These are phyloP conservation scores for Lutraria rhynchaena DNA, from an alignment of 1,140 invertebrate genomes.

Conservation along the genomic window DNA sequence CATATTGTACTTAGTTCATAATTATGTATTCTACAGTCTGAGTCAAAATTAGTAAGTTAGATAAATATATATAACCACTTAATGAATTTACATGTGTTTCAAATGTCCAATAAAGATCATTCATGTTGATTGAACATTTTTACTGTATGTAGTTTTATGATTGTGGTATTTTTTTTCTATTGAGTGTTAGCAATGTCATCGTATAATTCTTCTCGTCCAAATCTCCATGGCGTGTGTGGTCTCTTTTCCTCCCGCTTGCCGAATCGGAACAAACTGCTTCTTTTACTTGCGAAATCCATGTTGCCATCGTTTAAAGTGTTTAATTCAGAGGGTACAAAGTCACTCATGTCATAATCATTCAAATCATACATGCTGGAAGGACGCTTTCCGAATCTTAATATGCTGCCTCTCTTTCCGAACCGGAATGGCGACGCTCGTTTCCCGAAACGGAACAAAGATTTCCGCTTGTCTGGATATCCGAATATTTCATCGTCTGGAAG, in stretches of 20 bases:
- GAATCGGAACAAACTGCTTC: slow-evolving; percentile 55
- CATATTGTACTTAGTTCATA: too few species aligned
- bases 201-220: slow-evolving; percentile 50
- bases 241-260: slow-evolving; percentile 49
- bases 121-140: too few species aligned
- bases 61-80: too few species aligned
- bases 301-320: slow-evolving; percentile 11
- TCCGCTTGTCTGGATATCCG: slow-evolving; percentile 44
- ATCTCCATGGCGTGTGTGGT: slow-evolving; percentile 55
- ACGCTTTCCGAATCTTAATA: slow-evolving; percentile 62
- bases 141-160: too few species aligned
- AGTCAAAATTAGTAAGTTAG: too few species aligned
- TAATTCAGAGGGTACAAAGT: slow-evolving; percentile 5
- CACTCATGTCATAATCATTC: slow-evolving; percentile 10
- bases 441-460: slow-evolving; percentile 61
- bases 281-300: slow-evolving; percentile 35
- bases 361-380: neutral
- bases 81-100: too few species aligned
- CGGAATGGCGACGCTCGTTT: slow-evolving; percentile 59
- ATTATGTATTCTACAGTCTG: too few species aligned
- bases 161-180: too few species aligned
- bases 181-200: too few species aligned
- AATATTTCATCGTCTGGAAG: neutral
- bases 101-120: too few species aligned
- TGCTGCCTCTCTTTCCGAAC: slow-evolving; percentile 62